Evolutionary conservation across 2,888 invertebrate genomes (phyloP).

Genomic region (Nowickia ferox): DNA sequence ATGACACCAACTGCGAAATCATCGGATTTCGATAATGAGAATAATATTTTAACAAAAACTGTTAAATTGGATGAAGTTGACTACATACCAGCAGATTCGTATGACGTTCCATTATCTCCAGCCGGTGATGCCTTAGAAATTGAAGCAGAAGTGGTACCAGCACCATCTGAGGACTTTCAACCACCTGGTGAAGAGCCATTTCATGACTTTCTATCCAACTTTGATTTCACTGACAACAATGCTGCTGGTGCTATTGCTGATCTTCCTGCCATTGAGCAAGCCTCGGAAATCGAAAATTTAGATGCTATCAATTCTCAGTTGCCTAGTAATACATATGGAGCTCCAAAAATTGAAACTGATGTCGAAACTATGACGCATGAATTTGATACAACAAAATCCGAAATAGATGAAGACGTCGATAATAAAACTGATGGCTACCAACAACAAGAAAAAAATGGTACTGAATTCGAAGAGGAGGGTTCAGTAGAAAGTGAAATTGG

Average conservation of each 20-base stretch:
- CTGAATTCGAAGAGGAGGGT: constrained; percentile 35
- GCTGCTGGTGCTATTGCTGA: constrained; percentile 78
- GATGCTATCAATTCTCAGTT: constrained; percentile 48
- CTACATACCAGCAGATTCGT: constrained; percentile 77
- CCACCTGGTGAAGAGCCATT: constrained; percentile 77
- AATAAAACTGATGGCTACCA: neutral
- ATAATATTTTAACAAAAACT: constrained; percentile 35
- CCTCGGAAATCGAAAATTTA: constrained; percentile 68
- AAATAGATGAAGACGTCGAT: neutral
- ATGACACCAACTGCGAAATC: constrained; percentile 62
- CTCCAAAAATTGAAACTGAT: constrained; percentile 68
- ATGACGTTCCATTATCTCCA: constrained; percentile 75
- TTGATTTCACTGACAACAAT: constrained; percentile 71
- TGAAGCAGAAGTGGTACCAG: constrained; percentile 72
- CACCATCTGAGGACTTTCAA: constrained; percentile 79
- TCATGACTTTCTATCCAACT: constrained; percentile 76
- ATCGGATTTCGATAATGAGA: constrained; percentile 69
- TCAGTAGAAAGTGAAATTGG: constrained; percentile 34
- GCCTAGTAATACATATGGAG: constrained; percentile 77
- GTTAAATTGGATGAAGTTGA: constrained; percentile 48
- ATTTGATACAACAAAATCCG: neutral
- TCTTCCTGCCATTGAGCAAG: constrained; percentile 77
- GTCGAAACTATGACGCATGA: constrained; percentile 53
- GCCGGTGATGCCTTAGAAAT: constrained; percentile 40
- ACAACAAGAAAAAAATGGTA: constrained; percentile 27